Conservation (phyloP, 2,797 vertebrate species). For the Potorous gilbertii region DNA sequence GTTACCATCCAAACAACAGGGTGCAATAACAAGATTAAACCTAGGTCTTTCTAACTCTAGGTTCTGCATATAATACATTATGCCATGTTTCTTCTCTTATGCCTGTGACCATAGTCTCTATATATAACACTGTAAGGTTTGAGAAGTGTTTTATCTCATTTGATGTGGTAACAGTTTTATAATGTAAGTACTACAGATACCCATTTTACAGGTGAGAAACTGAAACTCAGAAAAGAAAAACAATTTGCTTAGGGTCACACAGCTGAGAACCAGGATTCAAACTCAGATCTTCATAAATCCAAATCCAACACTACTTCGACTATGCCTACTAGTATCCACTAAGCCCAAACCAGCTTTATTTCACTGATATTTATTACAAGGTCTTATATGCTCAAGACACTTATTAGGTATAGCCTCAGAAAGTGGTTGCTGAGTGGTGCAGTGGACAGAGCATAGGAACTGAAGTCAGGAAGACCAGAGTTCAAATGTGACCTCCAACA, state of each 20-base stretch:
- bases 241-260: neutral
- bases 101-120: neutral
- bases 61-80: neutral
- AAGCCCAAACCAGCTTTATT: neutral
- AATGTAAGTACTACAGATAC: neutral
- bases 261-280: neutral
- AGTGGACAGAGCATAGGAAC: neutral
- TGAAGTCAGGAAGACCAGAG: neutral
- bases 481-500: neutral
- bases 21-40: neutral
- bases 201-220: neutral
- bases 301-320: neutral
- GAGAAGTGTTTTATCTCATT: neutral
- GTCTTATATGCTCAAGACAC: neutral
- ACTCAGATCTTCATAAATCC: neutral
- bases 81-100: neutral
- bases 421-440: neutral
- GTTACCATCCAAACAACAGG: neutral
- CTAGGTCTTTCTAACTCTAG: neutral
- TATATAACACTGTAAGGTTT: neutral
- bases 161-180: neutral
- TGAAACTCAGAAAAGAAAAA: neutral
- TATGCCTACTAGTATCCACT: neutral
- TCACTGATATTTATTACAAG: neutral
- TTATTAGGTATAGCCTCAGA: neutral